Evolutionary conservation across 2,888 invertebrate genomes (phyloP), one percentile per base, ranked within the genome.

Genomic region (Thecophora atra): DNA sequence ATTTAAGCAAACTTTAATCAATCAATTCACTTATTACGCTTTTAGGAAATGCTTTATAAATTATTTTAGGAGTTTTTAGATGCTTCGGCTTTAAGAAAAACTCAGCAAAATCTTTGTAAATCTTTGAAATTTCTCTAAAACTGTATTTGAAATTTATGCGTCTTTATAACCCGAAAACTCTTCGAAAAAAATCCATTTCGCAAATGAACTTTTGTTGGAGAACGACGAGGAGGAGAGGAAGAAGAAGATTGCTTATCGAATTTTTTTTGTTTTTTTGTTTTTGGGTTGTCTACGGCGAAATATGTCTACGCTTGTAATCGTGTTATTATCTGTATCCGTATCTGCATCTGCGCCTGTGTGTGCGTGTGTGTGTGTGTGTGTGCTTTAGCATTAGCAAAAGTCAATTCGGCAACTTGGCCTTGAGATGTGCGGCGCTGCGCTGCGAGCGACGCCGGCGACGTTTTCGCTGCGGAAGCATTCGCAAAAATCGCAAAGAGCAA

Each of bases 331-430:
- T 28, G 17, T 26, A 26, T 28, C 28, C 17, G 28, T 24, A 58
- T 54, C 24, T 58, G 24, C 28, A 24, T 58, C 26, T 26, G 58
- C 8, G 2, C 28, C 8, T 54, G 54, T 11, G 3, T 54, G 54
- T n/a, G 54, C 21, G 19, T 54, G 21, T 54, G 21, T n/a, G 1
- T 51, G 19, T n/a, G 54, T 54, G 21, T 63, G 26, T 56, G 67
- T 52, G 28, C 67, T 30, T 37, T 67, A 67, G 56, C 67, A 67
- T 56, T 62, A 58, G 63, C 52, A 47, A 70, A 70, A 70, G 70
- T 70, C 52, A 70, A 70, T 70, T 70, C 62, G 70, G 70, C 70
- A 70, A 70, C 51, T 63, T 70, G 70, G 44, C 70, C 70, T 70
- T 70, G 70, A 70, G 70, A 28, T 70, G 58, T 58, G 68, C 42